Conservation (phyloP, 2,888 invertebrate species). For the Heliconius hortense region DNA sequence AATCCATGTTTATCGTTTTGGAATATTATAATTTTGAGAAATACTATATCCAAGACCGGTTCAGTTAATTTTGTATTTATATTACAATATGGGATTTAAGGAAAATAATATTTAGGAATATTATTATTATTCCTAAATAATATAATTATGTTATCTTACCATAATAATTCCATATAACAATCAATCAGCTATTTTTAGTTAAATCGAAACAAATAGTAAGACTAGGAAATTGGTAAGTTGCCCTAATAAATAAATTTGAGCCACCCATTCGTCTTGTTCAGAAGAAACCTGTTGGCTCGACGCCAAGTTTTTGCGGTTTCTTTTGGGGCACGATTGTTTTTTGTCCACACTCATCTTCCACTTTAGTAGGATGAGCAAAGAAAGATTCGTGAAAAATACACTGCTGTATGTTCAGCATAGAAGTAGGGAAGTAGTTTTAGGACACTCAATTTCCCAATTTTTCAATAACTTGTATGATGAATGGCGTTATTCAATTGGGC, state of each 20-base stretch:
- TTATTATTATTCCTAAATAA: neutral
- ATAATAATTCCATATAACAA: neutral
- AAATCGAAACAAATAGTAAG: slow-evolving; percentile 14
- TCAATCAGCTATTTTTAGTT: slow-evolving; percentile 1
- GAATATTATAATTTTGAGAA: too few relatives aligned
- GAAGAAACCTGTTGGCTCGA: slow-evolving; percentile 65
- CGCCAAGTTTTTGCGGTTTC: slow-evolving; percentile 60
- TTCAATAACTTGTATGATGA: too few relatives aligned
- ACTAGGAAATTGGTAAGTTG: slow-evolving; percentile 55
- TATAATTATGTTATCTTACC: neutral
- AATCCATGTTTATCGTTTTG: too few relatives aligned
- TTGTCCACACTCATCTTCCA: neutral
- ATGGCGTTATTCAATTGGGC: too few relatives aligned
- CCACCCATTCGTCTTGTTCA: slow-evolving; percentile 56
- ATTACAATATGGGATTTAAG: too few relatives aligned
- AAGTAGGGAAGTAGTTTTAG: too few relatives aligned
- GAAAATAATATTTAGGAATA: neutral
- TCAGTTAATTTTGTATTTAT: too few relatives aligned
- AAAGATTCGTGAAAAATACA: neutral
- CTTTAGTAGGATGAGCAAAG: too few relatives aligned
- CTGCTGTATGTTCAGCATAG: too few relatives aligned
- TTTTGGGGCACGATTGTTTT: slow-evolving; percentile 54
- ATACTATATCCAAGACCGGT: too few relatives aligned
- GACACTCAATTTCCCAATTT: too few relatives aligned
- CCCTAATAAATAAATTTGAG: slow-evolving; percentile 66